Conservation (phyloP, 1,140 invertebrate species). For the Panulirus ornatus region DNA sequence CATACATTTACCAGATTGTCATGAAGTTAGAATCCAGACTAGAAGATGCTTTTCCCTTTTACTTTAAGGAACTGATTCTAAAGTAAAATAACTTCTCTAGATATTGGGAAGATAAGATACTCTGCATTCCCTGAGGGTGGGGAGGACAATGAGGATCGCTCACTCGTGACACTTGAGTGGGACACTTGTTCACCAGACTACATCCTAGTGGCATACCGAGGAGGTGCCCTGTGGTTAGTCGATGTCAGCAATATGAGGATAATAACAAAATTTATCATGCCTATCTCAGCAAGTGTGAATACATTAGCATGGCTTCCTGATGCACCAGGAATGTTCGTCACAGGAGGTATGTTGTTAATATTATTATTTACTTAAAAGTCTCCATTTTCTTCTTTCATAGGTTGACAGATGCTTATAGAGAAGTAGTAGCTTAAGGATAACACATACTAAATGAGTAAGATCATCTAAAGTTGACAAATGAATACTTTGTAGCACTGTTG, state of each 20-base stretch:
- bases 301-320: constrained; percentile 79
- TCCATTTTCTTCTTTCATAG: no score
- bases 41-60: no score
- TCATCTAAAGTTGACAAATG: no score
- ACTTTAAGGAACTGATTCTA: no score
- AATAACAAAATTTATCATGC: constrained; percentile 78
- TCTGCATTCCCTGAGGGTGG: constrained; percentile 64
- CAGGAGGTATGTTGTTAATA: constrained; percentile 70
- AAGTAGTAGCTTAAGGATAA: no score
- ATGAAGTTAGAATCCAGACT: no score
- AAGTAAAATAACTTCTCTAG: no score
- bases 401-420: no score
- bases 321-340: constrained; percentile 80
- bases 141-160: constrained; percentile 69
- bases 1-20: no score
- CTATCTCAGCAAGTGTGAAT: constrained; percentile 78
- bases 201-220: constrained; percentile 77
- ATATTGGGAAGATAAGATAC: constrained; percentile 74
- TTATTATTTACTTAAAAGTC: not conserved
- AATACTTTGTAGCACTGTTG: no score
- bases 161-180: constrained; percentile 78
- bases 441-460: no score
- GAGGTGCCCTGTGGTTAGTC: constrained; percentile 77
- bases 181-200: constrained; percentile 80
- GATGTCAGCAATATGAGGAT: constrained; percentile 77